Conservation (phyloP, 2,888 invertebrate genomes). For the Caenorhabditis uteleia region DNA sequence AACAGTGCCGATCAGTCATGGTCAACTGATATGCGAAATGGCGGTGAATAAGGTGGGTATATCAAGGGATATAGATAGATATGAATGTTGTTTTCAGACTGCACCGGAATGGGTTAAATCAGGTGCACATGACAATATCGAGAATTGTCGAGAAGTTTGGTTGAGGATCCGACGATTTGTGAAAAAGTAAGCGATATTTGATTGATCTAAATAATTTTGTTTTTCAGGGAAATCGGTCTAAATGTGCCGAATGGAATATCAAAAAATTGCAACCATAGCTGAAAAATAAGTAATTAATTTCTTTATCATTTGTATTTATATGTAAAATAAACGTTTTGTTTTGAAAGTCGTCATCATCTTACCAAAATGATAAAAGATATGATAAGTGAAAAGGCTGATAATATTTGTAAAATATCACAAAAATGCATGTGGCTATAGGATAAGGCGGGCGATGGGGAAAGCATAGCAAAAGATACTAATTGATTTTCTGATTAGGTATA, state of each 20-base stretch:
- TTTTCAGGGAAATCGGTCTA: background rate
- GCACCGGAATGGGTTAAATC: conserved; percentile 50
- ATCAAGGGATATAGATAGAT: background rate
- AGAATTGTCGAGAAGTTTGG: conserved; percentile 54
- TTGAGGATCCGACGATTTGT: conserved; percentile 49
- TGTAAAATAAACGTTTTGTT: too few species aligned
- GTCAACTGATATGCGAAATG: conserved; percentile 37
- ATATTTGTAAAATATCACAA: too few species aligned
- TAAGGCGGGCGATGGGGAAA: too few species aligned
- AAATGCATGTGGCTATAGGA: too few species aligned
- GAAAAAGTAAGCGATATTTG: conserved; percentile 28
- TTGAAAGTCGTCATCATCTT: too few species aligned
- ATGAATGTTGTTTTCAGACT: conserved; percentile 12
- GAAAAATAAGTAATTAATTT: too few species aligned
- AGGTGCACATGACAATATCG: conserved; percentile 53
- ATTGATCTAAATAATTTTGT: background rate
- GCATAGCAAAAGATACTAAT: background rate
- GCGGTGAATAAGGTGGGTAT: conserved; percentile 10
- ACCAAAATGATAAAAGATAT: too few species aligned
- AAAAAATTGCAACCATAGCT: background rate
- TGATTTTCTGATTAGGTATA: conserved; percentile 11
- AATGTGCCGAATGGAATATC: background rate
- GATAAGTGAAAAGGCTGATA: too few species aligned
- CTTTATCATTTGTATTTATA: too few species aligned
- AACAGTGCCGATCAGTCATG: conserved; percentile 54